phyloP scores from a whole-genome alignment of 2,113 vertebrate species.

The Salvelinus fontinalis region DNA sequence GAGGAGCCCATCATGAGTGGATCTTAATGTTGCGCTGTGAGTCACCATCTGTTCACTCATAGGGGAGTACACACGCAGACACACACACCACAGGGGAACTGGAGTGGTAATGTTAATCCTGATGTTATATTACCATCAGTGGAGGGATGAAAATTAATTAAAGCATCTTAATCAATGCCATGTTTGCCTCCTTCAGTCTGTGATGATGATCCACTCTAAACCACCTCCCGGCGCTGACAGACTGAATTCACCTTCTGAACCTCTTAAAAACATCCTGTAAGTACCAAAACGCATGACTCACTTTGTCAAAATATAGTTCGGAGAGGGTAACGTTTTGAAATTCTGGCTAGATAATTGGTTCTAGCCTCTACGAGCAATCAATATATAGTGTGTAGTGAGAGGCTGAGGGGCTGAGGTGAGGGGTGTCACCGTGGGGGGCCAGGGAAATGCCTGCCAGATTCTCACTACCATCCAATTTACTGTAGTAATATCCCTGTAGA shows the following conservation, averaged over 20 bases:
- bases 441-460: conserved; percentile 33
- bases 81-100: not conserved
- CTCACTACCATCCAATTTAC: conserved; percentile 52
- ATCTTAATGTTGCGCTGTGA: not conserved
- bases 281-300: not conserved
- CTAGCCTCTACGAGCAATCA: conserved; percentile 34
- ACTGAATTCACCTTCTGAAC: not conserved
- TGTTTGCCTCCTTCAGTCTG: not conserved
- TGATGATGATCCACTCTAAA: not conserved
- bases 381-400: conserved; percentile 25
- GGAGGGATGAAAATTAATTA: conserved; percentile 6
- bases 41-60: not conserved
- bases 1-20: not conserved
- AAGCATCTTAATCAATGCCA: conserved; percentile 9
- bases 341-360: conserved; percentile 41
- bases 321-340: conserved; percentile 17
- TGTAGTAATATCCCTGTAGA: conserved; percentile 53
- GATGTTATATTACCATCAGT: conserved; percentile 8
- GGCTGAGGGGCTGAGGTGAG: not conserved
- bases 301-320: conserved; percentile 1
- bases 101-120: not conserved
- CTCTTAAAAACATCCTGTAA: conserved; percentile 15
- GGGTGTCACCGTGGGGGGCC: conserved; percentile 21
- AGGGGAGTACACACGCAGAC: not conserved
- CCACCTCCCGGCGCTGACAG: not conserved